These are phyloP conservation scores for Caenorhabditis imperialis DNA, from an alignment of 2,888 invertebrate genomes.

Conservation along the genomic window DNA sequence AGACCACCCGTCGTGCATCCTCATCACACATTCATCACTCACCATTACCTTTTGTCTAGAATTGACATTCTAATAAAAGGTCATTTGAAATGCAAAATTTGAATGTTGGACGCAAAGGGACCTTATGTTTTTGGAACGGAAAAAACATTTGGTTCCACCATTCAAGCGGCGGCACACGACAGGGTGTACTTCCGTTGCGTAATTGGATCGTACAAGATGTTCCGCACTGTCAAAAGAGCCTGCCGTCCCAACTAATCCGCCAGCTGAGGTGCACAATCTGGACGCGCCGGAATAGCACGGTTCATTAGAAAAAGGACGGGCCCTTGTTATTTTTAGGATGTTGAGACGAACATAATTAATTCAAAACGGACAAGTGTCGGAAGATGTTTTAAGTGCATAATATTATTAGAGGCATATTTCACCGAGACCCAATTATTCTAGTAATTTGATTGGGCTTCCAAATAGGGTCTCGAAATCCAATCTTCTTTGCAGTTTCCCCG, in stretches of 20 bases:
- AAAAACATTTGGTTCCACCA: conserved; percentile 29
- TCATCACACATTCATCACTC: conserved; percentile 35
- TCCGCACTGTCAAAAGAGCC: conserved; percentile 27
- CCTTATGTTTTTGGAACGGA: conserved; percentile 1
- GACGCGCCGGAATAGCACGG: conserved; percentile 18
- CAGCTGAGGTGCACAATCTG: conserved; percentile 39
- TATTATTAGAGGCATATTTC: conserved; percentile 39
- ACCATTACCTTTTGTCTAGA: conserved; percentile 29
- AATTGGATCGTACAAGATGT: conserved; percentile 39
- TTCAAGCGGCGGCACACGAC: conserved; percentile 12
- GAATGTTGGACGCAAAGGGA: not conserved
- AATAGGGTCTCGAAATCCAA: conserved; percentile 26
- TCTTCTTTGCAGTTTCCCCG: no score
- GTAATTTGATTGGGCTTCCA: conserved; percentile 25
- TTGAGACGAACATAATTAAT: conserved; percentile 43
- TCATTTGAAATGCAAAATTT: not conserved
- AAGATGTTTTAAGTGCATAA: conserved; percentile 41
- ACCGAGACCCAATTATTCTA: conserved; percentile 23
- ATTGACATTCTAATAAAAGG: conserved; percentile 19
- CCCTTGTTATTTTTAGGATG: not conserved
- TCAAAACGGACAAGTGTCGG: conserved; percentile 40
- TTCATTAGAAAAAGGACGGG: conserved; percentile 29
- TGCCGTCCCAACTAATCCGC: conserved; percentile 37
- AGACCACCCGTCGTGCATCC: conserved; percentile 30
- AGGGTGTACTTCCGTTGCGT: conserved; percentile 43